Evolutionary conservation across 2,888 invertebrate species (phyloP), one percentile per base, ranked within the genome.

Genomic region (Pheosia tremula): DNA sequence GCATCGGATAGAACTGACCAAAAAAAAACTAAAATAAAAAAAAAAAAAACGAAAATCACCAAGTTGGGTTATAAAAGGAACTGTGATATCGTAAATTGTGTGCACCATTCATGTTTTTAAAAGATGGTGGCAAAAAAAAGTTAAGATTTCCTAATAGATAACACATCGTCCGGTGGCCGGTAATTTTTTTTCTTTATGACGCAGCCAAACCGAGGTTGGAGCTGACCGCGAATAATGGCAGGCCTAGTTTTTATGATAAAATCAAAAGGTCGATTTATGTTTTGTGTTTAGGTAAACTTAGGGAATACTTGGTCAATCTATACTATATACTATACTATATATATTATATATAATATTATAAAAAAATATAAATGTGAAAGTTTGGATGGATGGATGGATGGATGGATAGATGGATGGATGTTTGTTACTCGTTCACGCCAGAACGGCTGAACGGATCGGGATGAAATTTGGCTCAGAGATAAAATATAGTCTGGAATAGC

Each of bases 51-150:
- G 73, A 80, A 88, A 88, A 88, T 86, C 85, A 85, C 80, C 75
- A 82, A 85, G 84, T 55, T 82, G 83, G 81, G 84, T 86, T 87
- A 87, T 87, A 91, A 90, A 90, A 88, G 24, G 90, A 89, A 86
- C 86, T 89, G 88, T 89, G 90, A 91, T 90, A 89, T 86, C 91
- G 91, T 92, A 93, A 92, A 92, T 92, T 87, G 89, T 91, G 88
- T 83, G 83, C 85, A 90, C 91, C 91, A 91, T 92, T 92, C 91
- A 92, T 91, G 92, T 88, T 88, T 86, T 86, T 83, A 82, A 79
- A 83, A 74, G 74, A 82, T 82, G 80, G 70, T 70, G 69, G 62
- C 52, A 64, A 76, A 91, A 91, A 90, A 90, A 84, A 24, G 56
- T 56, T 74, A 74, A 87, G 91, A 92, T 92, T 91, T 91, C 91